Conservation (phyloP, 2,797 vertebrate species). For the Sylvia borin region DNA sequence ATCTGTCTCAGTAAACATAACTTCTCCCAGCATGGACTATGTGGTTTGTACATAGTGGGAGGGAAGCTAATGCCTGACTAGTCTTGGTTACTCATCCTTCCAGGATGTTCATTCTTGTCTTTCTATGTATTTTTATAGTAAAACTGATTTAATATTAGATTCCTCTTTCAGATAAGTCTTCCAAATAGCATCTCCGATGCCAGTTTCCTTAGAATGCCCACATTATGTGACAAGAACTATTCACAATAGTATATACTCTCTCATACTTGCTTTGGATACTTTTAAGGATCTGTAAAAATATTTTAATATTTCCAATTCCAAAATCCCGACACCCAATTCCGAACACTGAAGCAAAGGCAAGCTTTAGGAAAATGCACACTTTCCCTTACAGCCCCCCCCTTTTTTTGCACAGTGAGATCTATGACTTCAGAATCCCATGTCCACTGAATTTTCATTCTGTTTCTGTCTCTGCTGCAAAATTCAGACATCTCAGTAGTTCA, state of each 20-base stretch:
- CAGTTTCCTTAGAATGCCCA: neutral
- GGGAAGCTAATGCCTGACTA: neutral
- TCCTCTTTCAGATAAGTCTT: neutral
- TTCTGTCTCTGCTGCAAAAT: constrained; percentile 5
- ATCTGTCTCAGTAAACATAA: neutral
- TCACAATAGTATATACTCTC: neutral
- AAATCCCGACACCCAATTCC: neutral
- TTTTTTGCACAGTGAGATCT: neutral
- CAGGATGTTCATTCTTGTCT: neutral
- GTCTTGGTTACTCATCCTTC: neutral
- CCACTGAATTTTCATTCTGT: neutral
- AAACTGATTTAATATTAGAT: neutral
- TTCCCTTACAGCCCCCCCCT: neutral
- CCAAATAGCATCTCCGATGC: neutral
- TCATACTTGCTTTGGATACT: neutral
- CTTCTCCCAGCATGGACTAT: neutral
- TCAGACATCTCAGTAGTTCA: constrained; percentile 15
- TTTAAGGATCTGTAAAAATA: neutral
- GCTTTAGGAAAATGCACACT: neutral
- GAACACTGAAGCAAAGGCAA: neutral
- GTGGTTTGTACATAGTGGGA: neutral
- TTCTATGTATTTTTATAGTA: neutral
- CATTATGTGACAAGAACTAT: neutral
- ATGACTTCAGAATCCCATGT: neutral
- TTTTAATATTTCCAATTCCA: neutral